A percentile compares a stretch with the other conserved stretches of the same genome.
These are phyloP conservation scores for Aythya baeri DNA, from an alignment of 2,113 vertebrate species.

Conservation along the genomic window DNA sequence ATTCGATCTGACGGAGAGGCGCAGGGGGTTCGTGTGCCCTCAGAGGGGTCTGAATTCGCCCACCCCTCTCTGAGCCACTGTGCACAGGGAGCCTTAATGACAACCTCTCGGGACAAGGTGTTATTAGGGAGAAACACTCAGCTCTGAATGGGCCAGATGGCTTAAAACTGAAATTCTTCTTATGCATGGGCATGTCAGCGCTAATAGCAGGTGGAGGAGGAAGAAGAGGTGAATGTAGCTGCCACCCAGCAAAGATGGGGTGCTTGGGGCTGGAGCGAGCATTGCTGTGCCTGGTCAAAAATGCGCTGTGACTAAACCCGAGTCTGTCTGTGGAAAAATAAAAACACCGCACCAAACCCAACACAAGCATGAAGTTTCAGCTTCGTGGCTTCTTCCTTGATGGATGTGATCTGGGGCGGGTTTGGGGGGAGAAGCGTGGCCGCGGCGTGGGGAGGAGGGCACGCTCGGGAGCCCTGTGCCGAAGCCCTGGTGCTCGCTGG, in stretches of 20 bases:
- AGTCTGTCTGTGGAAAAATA: neutral
- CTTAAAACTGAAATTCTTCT: neutral
- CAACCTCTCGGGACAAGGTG: neutral
- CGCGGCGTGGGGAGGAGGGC: neutral
- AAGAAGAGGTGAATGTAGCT: neutral
- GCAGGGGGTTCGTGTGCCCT: neutral
- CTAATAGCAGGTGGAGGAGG: constrained; percentile 21
- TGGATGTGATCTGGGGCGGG: neutral
- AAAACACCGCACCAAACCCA: neutral
- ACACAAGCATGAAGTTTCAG: neutral
- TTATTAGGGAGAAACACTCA: constrained; percentile 2
- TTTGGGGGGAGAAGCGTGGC: neutral
- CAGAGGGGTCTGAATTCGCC: neutral
- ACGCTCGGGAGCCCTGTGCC: neutral
- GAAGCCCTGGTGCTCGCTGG: neutral
- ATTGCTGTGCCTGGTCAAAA: neutral
- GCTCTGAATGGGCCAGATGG: neutral
- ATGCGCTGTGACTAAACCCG: neutral
- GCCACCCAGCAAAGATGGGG: neutral
- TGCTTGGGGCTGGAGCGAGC: neutral
- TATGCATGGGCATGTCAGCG: neutral
- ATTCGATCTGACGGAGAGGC: neutral
- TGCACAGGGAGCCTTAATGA: neutral
- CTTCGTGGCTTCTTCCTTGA: neutral
- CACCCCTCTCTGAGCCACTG: neutral